Conservation (phyloP, 2,113 vertebrate genomes). For the Chaenocephalus aceratus region DNA sequence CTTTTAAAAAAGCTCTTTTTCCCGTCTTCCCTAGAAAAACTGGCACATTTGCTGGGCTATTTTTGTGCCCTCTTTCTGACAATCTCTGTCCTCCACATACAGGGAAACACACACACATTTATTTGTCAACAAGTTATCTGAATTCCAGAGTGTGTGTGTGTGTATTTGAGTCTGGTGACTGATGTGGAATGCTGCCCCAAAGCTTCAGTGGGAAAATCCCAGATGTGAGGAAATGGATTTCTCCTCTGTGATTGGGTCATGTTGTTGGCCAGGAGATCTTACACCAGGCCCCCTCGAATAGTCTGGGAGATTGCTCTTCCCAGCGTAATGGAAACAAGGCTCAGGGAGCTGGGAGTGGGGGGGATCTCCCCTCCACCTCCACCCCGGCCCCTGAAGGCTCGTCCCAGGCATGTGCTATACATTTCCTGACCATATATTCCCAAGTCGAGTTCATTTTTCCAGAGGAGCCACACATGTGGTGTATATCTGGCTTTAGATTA, state of each 20-base stretch:
- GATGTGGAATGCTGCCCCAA: constrained; percentile 68
- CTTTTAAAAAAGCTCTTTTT: constrained; percentile 37
- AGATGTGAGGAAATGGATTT: constrained; percentile 75
- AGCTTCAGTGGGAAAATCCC: constrained; percentile 76
- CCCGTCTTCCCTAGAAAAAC: constrained; percentile 40
- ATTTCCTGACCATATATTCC: constrained; percentile 87
- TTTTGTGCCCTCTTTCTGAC: constrained; percentile 13
- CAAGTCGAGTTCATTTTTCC: constrained; percentile 82
- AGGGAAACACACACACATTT: constrained; percentile 45
- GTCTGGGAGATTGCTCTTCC: constrained; percentile 78
- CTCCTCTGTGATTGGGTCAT: constrained; percentile 68
- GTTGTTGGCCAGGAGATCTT: constrained; percentile 73
- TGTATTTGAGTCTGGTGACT: constrained; percentile 62
- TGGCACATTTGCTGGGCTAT: not conserved
- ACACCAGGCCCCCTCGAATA: constrained; percentile 62
- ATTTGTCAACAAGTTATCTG: constrained; percentile 36
- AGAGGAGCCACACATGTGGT: constrained; percentile 83
- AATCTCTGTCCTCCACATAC: constrained; percentile 11
- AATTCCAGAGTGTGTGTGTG: constrained; percentile 38
- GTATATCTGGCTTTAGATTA: constrained; percentile 79
- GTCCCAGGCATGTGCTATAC: constrained; percentile 84
- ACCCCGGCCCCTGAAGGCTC: constrained; percentile 72
- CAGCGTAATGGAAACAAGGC: constrained; percentile 84
- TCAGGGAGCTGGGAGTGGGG: constrained; percentile 51
- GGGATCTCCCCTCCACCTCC: constrained; percentile 55